These are phyloP conservation scores for Blennius ocellaris DNA, from an alignment of 2,113 vertebrate genomes.

Conservation along the genomic window DNA sequence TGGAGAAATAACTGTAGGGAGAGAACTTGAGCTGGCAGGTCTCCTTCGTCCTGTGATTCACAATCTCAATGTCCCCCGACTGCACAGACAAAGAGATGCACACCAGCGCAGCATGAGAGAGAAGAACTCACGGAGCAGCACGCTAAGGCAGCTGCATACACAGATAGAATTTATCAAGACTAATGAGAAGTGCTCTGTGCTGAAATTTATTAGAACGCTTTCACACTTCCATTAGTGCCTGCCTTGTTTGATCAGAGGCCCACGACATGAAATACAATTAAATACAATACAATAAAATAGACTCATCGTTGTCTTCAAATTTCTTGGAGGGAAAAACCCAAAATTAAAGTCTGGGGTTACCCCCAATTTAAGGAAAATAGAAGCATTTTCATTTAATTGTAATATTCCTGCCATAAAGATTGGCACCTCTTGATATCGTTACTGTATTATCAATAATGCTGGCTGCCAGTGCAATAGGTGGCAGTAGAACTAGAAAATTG, in stretches of 20 bases:
- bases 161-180: constrained; percentile 12
- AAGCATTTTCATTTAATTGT: no score
- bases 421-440: background rate
- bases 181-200: background rate
- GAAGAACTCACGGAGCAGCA: background rate
- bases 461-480: background rate
- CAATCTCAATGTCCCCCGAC: constrained; percentile 98
- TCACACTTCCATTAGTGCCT: background rate
- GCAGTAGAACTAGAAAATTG: background rate
- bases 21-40: constrained; percentile 98
- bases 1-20: constrained; percentile 99
- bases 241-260: background rate
- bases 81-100: constrained; percentile 66
- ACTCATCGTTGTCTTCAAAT: no score
- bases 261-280: background rate
- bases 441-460: constrained; percentile 1
- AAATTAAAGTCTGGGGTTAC: no score
- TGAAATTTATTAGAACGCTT: background rate
- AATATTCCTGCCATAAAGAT: background rate
- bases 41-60: constrained; percentile 96
- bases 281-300: no score
- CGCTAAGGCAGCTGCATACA: background rate
- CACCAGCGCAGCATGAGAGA: constrained; percentile 5
- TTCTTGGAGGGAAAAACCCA: no score
- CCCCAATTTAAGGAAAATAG: no score